These are phyloP conservation scores for Psophia crepitans DNA, from an alignment of 2,113 vertebrate species.

Conservation along the genomic window DNA sequence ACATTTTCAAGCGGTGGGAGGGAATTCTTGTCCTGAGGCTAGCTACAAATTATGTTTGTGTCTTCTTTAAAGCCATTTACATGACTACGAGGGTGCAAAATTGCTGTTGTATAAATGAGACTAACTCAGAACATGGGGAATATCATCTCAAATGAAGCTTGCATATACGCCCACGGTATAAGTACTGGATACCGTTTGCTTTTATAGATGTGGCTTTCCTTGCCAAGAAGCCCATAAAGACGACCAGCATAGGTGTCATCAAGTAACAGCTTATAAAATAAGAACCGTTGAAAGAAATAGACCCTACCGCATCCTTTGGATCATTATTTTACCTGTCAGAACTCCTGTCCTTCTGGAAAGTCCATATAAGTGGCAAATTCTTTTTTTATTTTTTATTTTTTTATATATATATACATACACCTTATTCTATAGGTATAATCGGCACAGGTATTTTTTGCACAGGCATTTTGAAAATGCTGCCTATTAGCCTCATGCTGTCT, in stretches of 20 bases:
- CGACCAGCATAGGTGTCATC: neutral
- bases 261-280: neutral
- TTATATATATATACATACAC: too few species aligned
- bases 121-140: neutral
- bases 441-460: neutral
- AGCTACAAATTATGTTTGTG: neutral
- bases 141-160: neutral
- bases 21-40: neutral
- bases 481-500: neutral
- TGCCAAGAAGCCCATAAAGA: neutral
- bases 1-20: neutral
- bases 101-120: neutral
- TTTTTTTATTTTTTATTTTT: too few species aligned
- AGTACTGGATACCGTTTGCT: neutral
- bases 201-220: neutral
- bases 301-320: neutral
- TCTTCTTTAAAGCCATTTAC: slow-evolving; percentile 25
- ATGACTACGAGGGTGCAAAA: neutral
- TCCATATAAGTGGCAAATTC: neutral
- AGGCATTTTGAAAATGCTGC: neutral
- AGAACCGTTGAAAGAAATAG: neutral
- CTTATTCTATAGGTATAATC: neutral
- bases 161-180: neutral
- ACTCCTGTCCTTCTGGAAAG: neutral
- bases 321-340: neutral